These are phyloP conservation scores for Aleiodes alternator DNA, from an alignment of 2,888 invertebrate species.

Conservation along the genomic window DNA sequence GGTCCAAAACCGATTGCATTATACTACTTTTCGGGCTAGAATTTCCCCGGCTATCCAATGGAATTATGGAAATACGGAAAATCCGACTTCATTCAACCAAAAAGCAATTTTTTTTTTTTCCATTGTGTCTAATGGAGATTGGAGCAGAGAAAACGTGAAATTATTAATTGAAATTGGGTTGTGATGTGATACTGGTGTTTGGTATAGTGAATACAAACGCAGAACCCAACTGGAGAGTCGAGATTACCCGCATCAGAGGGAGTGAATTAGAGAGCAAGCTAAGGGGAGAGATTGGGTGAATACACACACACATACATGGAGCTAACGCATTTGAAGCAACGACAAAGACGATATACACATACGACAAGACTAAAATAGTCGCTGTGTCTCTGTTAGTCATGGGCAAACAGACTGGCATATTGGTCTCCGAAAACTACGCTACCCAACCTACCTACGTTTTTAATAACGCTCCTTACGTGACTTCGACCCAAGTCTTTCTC, in stretches of 20 bases:
- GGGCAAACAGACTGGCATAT: constrained; percentile 63
- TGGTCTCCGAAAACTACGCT: constrained; percentile 66
- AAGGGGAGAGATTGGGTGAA: constrained; percentile 9
- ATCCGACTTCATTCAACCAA: no score
- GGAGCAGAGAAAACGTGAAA: no score
- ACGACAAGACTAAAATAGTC: constrained; percentile 29
- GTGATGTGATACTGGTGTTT: no score
- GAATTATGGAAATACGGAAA: no score
- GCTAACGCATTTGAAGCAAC: constrained; percentile 16
- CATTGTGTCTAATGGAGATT: no score
- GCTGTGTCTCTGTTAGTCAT: constrained; percentile 38
- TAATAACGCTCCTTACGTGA: constrained; percentile 69
- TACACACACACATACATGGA: neutral
- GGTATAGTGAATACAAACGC: neutral
- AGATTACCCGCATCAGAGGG: constrained; percentile 30
- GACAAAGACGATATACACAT: constrained; percentile 32
- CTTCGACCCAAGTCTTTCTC: constrained; percentile 48
- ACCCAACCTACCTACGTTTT: constrained; percentile 64
- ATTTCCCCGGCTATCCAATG: no score
- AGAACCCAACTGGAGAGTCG: constrained; percentile 25
- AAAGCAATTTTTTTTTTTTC: no score
- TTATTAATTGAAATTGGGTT: no score
- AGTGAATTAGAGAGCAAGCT: constrained; percentile 28
- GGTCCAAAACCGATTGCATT: no score
- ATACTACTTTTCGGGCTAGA: no score